phyloP scores from a whole-genome alignment of 2,113 vertebrate genomes.

The Pleuronectes platessa region DNA sequence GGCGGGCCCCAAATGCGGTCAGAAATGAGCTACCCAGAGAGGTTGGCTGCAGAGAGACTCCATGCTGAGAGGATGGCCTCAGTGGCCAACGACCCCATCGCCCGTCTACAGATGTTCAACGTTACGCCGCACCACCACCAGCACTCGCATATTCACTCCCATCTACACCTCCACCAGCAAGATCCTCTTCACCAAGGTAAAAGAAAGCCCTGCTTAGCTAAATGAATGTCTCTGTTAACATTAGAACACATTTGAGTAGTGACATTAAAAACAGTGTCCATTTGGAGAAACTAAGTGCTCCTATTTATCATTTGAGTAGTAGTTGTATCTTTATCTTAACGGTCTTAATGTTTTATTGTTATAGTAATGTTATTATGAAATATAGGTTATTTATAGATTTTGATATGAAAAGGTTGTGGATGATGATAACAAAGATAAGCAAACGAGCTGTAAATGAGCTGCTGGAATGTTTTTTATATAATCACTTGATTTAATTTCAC shows the following conservation, averaged over 20 bases:
- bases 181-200: constrained; percentile 98
- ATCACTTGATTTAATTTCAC: not conserved
- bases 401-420: not conserved
- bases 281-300: not conserved
- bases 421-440: not conserved
- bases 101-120: constrained; percentile 99
- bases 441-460: not conserved
- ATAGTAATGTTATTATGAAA: not conserved
- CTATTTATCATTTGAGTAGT: too few relatives aligned
- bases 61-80: constrained; percentile 96
- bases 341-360: not conserved
- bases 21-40: constrained; percentile 97
- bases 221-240: not conserved
- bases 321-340: not conserved
- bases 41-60: constrained; percentile 95
- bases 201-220: constrained; percentile 55
- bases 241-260: too few relatives aligned
- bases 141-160: constrained; percentile 99
- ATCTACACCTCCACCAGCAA: constrained; percentile 98
- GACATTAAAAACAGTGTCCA: not conserved
- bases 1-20: constrained; percentile 93
- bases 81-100: constrained; percentile 94
- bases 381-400: not conserved
- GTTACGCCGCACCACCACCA: constrained; percentile 99
- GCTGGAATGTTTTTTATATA: not conserved